Base-by-base conservation (phyloP, 2,113 vertebrate genomes). In the Tonatia bakeri region DNA sequence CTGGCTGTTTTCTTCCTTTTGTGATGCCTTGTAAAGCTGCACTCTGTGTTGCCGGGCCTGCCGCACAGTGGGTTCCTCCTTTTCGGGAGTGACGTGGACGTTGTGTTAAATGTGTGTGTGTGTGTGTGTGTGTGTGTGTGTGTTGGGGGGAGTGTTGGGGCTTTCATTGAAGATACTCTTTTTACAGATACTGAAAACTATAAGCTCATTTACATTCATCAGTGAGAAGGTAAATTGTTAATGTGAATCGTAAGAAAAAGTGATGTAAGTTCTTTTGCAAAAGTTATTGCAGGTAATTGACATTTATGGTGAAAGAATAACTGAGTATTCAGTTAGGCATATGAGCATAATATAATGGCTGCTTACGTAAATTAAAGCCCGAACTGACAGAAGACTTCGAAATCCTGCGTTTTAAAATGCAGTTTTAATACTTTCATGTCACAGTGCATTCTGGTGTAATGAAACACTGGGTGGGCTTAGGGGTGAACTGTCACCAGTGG, bases 1-100 rank as follows among this genome's bases (percentile, higher is more conserved):
- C 85, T 80, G 95, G 92, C 83, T 94, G 77, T 96, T 96, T 92
- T 72, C 92, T 92, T 94, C 81, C 91, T 93, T 97, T 93, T 82
- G 80, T 93, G 84, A 86, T 92, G 72, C 82, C 36, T 33, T 65
- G 56, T 84, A 72, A 95, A 96, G 92, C 94, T 73, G 92, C 65
- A 69, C 88, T 97, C 47, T 94, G 47, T 85, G 92, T 87, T 38
- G 33, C 88, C 70, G 79, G 1, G 77, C 84, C 94, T 82, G 94
- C 81, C 33, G 90, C 94, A 84, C 95, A 92, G 92, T 90, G 90
- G 81, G 92, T 90, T 87, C 73, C 92, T 98, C 59, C 94, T 92
- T 94, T 96, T 95, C 90, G 95, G 89, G 83, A 88, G 64, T 52
- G 83, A 75, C 38, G 40, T 64, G 92, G 91, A 67, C 83, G 11